Percentiles rank a stretch among this genome's conserved stretches.
phyloP scores from a whole-genome alignment of 2,888 invertebrate species.

The Steinernema carpocapsae region DNA sequence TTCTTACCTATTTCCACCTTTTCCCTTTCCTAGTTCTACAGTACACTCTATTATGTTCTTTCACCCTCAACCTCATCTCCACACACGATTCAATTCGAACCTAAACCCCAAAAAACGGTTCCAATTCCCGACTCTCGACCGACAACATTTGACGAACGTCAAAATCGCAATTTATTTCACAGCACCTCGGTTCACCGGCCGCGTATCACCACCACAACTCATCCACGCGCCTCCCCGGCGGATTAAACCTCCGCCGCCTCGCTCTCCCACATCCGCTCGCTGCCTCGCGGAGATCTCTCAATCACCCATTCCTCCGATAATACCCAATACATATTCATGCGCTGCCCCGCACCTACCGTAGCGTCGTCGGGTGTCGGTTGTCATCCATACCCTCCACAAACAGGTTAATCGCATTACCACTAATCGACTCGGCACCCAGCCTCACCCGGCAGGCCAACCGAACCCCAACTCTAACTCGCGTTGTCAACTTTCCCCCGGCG shows the following conservation, averaged over 20 bases:
- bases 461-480: constrained; percentile 19
- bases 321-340: constrained; percentile 33
- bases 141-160: constrained; percentile 6
- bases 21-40: too few species aligned
- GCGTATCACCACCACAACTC: too few species aligned
- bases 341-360: constrained; percentile 25
- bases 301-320: constrained; percentile 32
- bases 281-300: constrained; percentile 4
- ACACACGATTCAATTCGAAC: too few species aligned
- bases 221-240: not conserved
- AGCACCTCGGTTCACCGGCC: constrained; percentile 2
- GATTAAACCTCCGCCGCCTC: constrained; percentile 17
- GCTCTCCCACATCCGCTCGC: constrained; percentile 22
- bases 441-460: not conserved
- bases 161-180: constrained; percentile 21
- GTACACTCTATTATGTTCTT: too few species aligned
- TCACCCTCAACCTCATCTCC: too few species aligned
- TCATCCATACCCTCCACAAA: constrained; percentile 27
- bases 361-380: constrained; percentile 14
- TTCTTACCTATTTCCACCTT: too few species aligned
- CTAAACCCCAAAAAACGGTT: not conserved
- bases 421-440: not conserved
- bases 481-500: not conserved
- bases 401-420: constrained; percentile 35
- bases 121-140: not conserved